phyloP scores from a whole-genome alignment of 2,888 invertebrate species.

The Caenorhabditis afra region DNA sequence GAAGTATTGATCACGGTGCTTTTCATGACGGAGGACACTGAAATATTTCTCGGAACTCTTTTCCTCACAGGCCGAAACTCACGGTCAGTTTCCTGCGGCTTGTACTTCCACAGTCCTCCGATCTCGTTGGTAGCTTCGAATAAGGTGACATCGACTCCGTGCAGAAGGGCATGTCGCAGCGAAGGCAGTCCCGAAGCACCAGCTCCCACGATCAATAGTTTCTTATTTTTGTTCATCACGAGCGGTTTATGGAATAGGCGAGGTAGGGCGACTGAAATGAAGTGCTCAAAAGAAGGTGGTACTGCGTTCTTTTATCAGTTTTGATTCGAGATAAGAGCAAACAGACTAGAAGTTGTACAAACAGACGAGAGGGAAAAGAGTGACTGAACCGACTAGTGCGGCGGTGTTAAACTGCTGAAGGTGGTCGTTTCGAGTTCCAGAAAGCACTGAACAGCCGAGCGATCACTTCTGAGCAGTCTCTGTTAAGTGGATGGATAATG shows the following conservation, averaged over 20 bases:
- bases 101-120: conserved; percentile 81
- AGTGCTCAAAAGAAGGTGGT: conserved; percentile 13
- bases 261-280: too few species aligned
- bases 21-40: conserved; percentile 80
- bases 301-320: conserved; percentile 52
- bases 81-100: conserved; percentile 67
- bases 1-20: conserved; percentile 81
- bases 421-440: conserved; percentile 2
- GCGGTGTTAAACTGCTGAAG: neutral
- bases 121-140: conserved; percentile 80
- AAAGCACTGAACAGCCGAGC: too few species aligned
- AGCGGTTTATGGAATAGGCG: neutral
- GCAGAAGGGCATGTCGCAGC: conserved; percentile 68
- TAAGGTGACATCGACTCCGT: conserved; percentile 79
- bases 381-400: neutral
- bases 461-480: too few species aligned
- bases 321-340: conserved; percentile 44
- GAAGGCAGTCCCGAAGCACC: conserved; percentile 65
- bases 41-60: too few species aligned
- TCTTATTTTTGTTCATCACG: conserved; percentile 8
- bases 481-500: too few species aligned
- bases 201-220: conserved; percentile 59
- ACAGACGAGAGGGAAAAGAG: conserved; percentile 9
- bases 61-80: too few species aligned
- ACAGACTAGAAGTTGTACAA: conserved; percentile 55